These are phyloP conservation scores for Rhizoglyphus robini DNA, from an alignment of 1,140 invertebrate species.

Conservation along the genomic window DNA sequence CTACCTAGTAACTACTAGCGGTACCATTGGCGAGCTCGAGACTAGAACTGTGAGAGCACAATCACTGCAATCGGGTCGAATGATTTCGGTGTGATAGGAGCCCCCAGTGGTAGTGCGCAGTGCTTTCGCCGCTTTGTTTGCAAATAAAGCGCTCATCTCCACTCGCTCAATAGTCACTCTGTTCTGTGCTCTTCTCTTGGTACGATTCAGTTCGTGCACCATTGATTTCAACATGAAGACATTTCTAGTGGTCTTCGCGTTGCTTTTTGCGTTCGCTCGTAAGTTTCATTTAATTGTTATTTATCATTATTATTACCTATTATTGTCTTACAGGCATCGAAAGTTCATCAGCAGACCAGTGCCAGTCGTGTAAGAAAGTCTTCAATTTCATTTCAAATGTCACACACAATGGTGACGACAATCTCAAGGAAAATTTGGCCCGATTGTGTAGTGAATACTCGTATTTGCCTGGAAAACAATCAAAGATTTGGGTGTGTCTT, in stretches of 20 bases:
- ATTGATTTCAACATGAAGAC: background rate
- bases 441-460: conserved; percentile 12
- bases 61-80: too few relatives aligned
- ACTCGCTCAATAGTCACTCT: background rate
- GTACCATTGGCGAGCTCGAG: too few relatives aligned
- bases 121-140: background rate
- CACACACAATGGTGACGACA: background rate
- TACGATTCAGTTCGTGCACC: background rate
- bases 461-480: conserved; percentile 3
- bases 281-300: too few relatives aligned
- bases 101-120: background rate
- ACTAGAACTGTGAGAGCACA: too few relatives aligned
- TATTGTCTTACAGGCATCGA: too few relatives aligned
- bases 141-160: background rate
- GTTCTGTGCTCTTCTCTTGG: background rate
- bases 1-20: too few relatives aligned
- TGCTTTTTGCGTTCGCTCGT: background rate
- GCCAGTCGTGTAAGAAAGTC: background rate
- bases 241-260: background rate
- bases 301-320: too few relatives aligned
- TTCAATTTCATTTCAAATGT: conserved; percentile 10
- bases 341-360: background rate
- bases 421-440: background rate
- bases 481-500: background rate
- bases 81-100: too few relatives aligned